A percentile compares a stretch with the other conserved stretches of the same genome.
Conservation (phyloP, 2,888 invertebrate species). For the Synergus japonicus region DNA sequence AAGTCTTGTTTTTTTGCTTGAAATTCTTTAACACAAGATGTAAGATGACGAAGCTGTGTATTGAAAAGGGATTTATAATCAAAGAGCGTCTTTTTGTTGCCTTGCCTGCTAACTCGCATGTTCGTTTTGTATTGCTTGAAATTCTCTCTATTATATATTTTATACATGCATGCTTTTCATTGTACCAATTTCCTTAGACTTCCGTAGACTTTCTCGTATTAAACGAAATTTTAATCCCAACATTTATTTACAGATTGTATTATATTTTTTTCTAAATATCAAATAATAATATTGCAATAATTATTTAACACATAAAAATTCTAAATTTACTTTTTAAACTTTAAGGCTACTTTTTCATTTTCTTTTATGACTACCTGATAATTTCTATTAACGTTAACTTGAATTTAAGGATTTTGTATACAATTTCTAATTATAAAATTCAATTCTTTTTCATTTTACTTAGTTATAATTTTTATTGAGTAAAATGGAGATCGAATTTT, state of each 20-base stretch:
- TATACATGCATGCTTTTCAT: background rate
- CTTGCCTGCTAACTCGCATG: background rate
- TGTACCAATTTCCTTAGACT: background rate
- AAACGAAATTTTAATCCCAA: background rate
- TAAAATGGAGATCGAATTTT: no score
- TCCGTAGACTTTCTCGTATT: background rate
- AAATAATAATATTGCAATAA: background rate
- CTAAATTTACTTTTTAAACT: background rate
- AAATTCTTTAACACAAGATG: conserved; percentile 6
- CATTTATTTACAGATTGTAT: background rate
- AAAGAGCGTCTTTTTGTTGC: background rate
- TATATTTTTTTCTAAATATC: background rate
- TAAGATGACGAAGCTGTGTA: background rate
- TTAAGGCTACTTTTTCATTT: background rate
- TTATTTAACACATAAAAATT: background rate
- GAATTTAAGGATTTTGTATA: no score
- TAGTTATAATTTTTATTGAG: no score
- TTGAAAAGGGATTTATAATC: background rate
- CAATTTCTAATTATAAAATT: no score
- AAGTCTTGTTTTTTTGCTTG: conserved; percentile 55
- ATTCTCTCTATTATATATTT: background rate
- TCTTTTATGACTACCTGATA: background rate
- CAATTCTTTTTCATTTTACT: no score
- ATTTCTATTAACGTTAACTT: background rate
- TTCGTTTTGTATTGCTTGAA: background rate